These are phyloP conservation scores for Pangasius sanitwongsei DNA, from an alignment of 2,797 vertebrate genomes.

Conservation along the genomic window DNA sequence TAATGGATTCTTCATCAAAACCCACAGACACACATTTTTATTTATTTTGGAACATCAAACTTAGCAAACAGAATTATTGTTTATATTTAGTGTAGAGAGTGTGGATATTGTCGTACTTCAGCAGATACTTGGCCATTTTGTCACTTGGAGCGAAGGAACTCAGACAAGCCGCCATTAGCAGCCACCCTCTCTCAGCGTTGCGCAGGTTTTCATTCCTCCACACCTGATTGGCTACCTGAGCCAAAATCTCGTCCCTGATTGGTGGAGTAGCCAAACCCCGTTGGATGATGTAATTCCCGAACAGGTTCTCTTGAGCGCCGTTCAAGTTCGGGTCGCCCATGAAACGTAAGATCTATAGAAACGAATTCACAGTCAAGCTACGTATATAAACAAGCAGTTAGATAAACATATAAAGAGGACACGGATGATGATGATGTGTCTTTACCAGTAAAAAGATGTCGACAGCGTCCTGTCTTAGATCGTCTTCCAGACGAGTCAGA, in stretches of 20 bases:
- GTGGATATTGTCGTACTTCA: constrained; percentile 82
- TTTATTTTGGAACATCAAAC: background rate
- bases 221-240: constrained; percentile 87
- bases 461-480: constrained; percentile 79
- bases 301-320: constrained; percentile 84
- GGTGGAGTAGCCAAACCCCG: constrained; percentile 81
- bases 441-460: constrained; percentile 87
- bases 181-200: constrained; percentile 92
- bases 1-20: background rate
- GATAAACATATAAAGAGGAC: background rate
- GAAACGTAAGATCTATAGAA: constrained; percentile 86
- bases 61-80: background rate
- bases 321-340: constrained; percentile 92
- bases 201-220: constrained; percentile 84
- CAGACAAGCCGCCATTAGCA: constrained; percentile 88
- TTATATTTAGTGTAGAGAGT: background rate
- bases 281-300: constrained; percentile 96
- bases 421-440: background rate
- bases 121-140: constrained; percentile 85
- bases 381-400: background rate
- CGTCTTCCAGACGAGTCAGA: constrained; percentile 80
- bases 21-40: background rate
- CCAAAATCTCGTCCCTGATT: constrained; percentile 90
- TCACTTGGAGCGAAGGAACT: constrained; percentile 84
- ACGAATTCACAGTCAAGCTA: background rate